Conservation (phyloP, 2,888 invertebrate species). For the Drosophila kambysellisi region DNA sequence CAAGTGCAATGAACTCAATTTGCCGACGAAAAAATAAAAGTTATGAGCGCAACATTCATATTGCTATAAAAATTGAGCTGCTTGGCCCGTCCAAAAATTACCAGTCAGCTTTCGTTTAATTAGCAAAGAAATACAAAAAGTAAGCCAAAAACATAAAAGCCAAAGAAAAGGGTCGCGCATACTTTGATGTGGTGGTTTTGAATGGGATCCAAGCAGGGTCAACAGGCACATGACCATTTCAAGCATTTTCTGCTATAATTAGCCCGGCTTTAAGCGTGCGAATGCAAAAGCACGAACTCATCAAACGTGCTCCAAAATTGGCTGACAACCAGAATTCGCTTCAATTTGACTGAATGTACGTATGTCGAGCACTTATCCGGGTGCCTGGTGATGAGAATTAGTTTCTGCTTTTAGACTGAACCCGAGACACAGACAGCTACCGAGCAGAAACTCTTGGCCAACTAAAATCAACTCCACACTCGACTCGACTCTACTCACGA, state of each 20-base stretch:
- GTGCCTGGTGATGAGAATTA: constrained; percentile 30
- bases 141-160: constrained; percentile 2
- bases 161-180: constrained; percentile 32
- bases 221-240: constrained; percentile 15
- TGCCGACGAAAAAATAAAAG: constrained; percentile 40
- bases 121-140: constrained; percentile 48
- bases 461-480: constrained; percentile 48
- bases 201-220: constrained; percentile 10
- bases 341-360: constrained; percentile 48
- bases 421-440: neutral
- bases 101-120: constrained; percentile 68
- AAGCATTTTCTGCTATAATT: constrained; percentile 57
- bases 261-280: constrained; percentile 52
- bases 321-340: constrained; percentile 29
- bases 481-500: constrained; percentile 53
- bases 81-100: constrained; percentile 44
- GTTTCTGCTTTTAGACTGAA: constrained; percentile 18
- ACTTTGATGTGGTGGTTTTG: constrained; percentile 75
- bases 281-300: constrained; percentile 49
- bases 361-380: constrained; percentile 28
- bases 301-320: constrained; percentile 43
- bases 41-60: constrained; percentile 71
- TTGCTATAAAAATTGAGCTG: constrained; percentile 63
- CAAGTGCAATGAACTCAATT: constrained; percentile 80
- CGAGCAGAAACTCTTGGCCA: constrained; percentile 11